Evolutionary conservation across 2,888 invertebrate species (phyloP), one percentile per base, ranked within the genome.

Genomic region (Stegana nigrithorax): DNA sequence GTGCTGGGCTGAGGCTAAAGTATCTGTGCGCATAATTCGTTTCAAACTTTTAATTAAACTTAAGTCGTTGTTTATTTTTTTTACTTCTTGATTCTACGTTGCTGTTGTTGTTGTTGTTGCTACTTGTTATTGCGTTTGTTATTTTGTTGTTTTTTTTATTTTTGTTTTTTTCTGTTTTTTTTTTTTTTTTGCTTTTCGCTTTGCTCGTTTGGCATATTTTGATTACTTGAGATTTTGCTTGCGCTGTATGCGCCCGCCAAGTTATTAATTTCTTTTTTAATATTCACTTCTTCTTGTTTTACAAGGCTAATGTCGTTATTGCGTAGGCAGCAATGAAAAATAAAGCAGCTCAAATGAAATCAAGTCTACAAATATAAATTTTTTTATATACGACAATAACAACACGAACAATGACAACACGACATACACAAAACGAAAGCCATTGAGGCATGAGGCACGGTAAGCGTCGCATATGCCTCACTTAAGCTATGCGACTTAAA

Each of bases 1-100:
- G n/a, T n/a, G n/a, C n/a, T n/a, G n/a, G n/a, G n/a, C n/a, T n/a
- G 36, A 36, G 10, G 10, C n/a, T 3, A 36, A 36, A 44, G 27
- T 51, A 29, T 51, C 19, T 51, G 7, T 27, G 27, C 23, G 17
- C 21, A 17, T 55, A 55, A 55, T 55, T 55, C 53, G 8, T 32
- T 36, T 55, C 26, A 32, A 55, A 55, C 36, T 55, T 55, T 55
- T 55, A 55, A 55, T 55, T 32, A 55, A 55, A 55, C 21, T 55
- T 21, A 55, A 32, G 32, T 55, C 36, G 53, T 55, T 21, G 4
- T 19, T 19, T 1, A 6, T 25, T 2, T 44, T 36, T 8, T 55
- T 53, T n/a, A 12, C 25, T 32, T 55, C 2, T 55, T 19, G n/a
- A 17, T 55, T 55, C 25, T 19, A 45, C 12, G 32, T n/a, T 27